phyloP scores from a whole-genome alignment of 2,888 invertebrate genomes.

The Sialis lutaria region DNA sequence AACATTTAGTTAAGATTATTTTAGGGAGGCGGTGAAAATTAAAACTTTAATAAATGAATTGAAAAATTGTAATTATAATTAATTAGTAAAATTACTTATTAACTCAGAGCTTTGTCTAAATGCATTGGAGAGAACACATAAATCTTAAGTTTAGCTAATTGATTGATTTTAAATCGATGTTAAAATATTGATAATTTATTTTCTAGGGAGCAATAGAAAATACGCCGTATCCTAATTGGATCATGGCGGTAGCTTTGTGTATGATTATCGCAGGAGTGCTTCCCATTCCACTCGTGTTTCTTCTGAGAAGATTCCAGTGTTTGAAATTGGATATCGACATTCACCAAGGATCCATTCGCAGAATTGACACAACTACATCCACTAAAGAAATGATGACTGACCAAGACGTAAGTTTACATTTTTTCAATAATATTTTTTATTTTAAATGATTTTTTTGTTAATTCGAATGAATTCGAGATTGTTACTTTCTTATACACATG shows the following conservation, averaged over 20 bases:
- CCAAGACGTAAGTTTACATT: constrained; percentile 62
- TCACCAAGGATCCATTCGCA: constrained; percentile 78
- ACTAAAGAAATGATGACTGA: constrained; percentile 92
- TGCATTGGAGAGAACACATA: too few relatives aligned
- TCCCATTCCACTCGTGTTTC: constrained; percentile 72
- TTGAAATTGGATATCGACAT: constrained; percentile 76
- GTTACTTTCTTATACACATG: too few relatives aligned
- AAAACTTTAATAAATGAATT: too few relatives aligned
- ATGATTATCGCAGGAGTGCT: constrained; percentile 68
- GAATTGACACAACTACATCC: constrained; percentile 83
- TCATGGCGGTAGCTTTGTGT: constrained; percentile 51
- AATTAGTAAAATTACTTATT: too few relatives aligned
- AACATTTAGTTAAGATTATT: too few relatives aligned
- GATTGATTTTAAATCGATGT: too few relatives aligned
- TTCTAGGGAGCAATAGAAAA: constrained; percentile 51
- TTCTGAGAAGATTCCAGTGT: constrained; percentile 77
- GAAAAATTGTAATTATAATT: too few relatives aligned
- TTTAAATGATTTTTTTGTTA: neutral
- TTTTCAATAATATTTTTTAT: neutral
- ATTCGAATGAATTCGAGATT: constrained; percentile 1
- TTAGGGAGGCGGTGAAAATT: too few relatives aligned
- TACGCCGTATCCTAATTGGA: constrained; percentile 65
- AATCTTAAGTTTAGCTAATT: too few relatives aligned
- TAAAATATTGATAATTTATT: too few relatives aligned
- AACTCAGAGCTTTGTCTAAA: too few relatives aligned